Percentiles rank a stretch among this genome's conserved stretches.
phyloP scores from a whole-genome alignment of 2,888 invertebrate genomes.

The Coecobrya sp. region DNA sequence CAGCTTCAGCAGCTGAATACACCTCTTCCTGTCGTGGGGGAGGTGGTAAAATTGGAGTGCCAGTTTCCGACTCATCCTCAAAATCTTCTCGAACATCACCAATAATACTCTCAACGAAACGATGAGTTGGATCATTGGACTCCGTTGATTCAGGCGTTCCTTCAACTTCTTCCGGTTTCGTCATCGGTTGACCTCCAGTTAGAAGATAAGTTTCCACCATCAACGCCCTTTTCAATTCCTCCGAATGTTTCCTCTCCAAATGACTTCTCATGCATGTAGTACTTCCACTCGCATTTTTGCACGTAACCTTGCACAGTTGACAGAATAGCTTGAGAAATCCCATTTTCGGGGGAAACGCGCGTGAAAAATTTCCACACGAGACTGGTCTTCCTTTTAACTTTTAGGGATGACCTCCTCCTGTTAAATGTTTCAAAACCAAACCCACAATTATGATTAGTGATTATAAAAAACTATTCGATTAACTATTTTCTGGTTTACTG shows the following conservation, averaged over 20 bases:
- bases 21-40: too few relatives aligned
- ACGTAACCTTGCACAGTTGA: slow-evolving; percentile 75
- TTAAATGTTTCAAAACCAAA: background rate
- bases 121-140: too few relatives aligned
- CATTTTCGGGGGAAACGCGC: slow-evolving; percentile 67
- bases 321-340: slow-evolving; percentile 73
- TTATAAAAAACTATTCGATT: too few relatives aligned
- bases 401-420: slow-evolving; percentile 12
- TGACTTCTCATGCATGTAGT: slow-evolving; percentile 84
- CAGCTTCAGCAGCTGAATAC: background rate
- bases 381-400: slow-evolving; percentile 82
- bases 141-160: too few relatives aligned
- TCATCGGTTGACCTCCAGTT: too few relatives aligned
- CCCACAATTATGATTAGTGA: too few relatives aligned
- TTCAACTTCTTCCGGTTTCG: background rate
- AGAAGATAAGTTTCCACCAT: background rate
- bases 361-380: slow-evolving; percentile 82
- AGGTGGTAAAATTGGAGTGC: too few relatives aligned
- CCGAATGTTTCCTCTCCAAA: slow-evolving; percentile 81
- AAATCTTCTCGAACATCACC: too few relatives aligned
- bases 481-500: too few relatives aligned
- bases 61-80: too few relatives aligned
- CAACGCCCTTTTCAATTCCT: too few relatives aligned
- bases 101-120: too few relatives aligned
- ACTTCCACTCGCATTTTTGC: slow-evolving; percentile 81